Conservation (phyloP, 1,140 invertebrate genomes). For the Drosophila tropicalis region DNA sequence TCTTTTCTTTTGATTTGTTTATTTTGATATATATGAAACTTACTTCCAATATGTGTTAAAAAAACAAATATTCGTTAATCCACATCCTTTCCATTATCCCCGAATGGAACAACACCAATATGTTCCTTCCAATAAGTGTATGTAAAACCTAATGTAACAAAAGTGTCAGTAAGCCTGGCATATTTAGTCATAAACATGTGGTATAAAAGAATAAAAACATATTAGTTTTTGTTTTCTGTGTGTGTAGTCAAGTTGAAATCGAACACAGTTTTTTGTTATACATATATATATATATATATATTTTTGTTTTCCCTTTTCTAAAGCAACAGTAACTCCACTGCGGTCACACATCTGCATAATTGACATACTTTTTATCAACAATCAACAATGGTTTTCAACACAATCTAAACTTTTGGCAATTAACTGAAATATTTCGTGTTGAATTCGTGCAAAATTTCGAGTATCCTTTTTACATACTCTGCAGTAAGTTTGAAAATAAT, state of each 20-base stretch:
- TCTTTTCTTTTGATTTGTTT: not conserved
- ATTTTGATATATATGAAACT: not conserved
- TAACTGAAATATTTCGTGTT: not conserved
- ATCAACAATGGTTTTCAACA: not conserved
- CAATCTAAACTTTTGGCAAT: not conserved
- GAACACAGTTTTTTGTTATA: not conserved
- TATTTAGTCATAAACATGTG: conserved; percentile 6
- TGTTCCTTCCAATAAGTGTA: not conserved
- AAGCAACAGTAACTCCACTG: not conserved
- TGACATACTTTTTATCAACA: conserved; percentile 14
- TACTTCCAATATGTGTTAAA: not conserved
- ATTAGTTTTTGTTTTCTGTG: conserved; percentile 4
- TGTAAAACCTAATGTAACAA: conserved; percentile 1
- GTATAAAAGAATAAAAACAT: not conserved
- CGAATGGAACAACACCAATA: not conserved
- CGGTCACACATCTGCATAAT: conserved; percentile 10
- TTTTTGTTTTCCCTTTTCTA: not conserved
- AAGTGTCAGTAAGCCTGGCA: conserved; percentile 6
- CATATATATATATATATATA: no score
- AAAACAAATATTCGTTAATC: no score
- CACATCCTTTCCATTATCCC: no score
- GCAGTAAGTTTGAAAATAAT: not conserved
- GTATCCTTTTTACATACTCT: not conserved
- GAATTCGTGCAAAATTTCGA: conserved; percentile 34
- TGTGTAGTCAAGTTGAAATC: conserved; percentile 6